phyloP scores from a whole-genome alignment of 2,888 invertebrate genomes.

The Drosophila nigritarsus region DNA sequence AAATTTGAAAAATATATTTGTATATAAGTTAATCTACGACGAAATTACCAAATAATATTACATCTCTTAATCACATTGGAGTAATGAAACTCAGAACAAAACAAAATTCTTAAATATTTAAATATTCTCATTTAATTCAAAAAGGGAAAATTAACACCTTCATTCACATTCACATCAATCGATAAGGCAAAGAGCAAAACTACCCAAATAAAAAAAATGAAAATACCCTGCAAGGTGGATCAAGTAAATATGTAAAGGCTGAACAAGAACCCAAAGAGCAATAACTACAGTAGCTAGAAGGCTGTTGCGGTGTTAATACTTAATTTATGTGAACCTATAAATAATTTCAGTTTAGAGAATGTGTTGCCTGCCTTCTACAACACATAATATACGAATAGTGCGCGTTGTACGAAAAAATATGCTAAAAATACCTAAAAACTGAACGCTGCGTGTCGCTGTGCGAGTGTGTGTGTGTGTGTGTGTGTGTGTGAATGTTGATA shows the following conservation, averaged over 20 bases:
- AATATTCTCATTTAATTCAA: background rate
- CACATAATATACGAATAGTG: conserved; percentile 69
- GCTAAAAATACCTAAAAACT: conserved; percentile 79
- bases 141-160: background rate
- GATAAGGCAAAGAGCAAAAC: conserved; percentile 4
- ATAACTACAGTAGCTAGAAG: conserved; percentile 49
- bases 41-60: background rate
- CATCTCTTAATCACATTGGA: background rate
- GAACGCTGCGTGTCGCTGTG: conserved; percentile 71
- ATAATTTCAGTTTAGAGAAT: conserved; percentile 81
- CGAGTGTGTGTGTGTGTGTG: conserved; percentile 4
- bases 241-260: conserved; percentile 25
- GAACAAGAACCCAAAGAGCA: conserved; percentile 19
- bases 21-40: background rate
- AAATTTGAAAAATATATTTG: background rate
- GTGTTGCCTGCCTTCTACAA: conserved; percentile 63
- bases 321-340: conserved; percentile 83
- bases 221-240: conserved; percentile 22
- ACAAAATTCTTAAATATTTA: background rate
- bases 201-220: background rate
- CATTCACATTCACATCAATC: conserved; percentile 1
- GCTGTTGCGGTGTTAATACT: conserved; percentile 71
- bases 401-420: conserved; percentile 74
- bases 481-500: conserved; percentile 1
- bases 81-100: background rate